Conservation (phyloP, 2,113 vertebrate species). For the Carassius gibelio region DNA sequence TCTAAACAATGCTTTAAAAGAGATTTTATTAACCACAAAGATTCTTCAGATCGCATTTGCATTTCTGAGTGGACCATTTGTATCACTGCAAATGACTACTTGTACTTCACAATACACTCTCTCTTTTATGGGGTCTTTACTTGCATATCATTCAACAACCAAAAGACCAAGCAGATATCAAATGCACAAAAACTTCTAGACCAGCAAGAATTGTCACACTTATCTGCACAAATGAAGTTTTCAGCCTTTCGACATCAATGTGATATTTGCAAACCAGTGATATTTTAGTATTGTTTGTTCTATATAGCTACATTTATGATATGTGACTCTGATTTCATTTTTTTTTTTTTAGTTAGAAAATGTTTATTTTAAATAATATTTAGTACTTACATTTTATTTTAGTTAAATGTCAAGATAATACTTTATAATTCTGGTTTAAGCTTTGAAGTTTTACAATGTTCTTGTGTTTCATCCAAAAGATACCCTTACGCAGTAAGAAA, state of each 20-base stretch:
- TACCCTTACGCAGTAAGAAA: neutral
- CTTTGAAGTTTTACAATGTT: too few species aligned
- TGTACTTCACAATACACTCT: neutral
- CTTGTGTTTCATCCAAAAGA: neutral
- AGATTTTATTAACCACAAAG: constrained; percentile 44
- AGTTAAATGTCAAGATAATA: too few species aligned
- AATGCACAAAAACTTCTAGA: constrained; percentile 15
- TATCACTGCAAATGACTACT: neutral
- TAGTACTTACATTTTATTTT: too few species aligned
- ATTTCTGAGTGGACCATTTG: neutral
- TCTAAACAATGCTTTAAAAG: constrained; percentile 50
- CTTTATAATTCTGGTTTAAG: too few species aligned
- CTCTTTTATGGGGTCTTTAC: constrained; percentile 21
- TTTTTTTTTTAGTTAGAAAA: too few species aligned
- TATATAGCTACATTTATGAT: too few species aligned
- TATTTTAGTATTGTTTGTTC: neutral
- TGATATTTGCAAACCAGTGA: constrained; percentile 50
- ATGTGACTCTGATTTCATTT: too few species aligned
- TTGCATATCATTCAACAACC: constrained; percentile 6
- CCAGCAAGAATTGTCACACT: constrained; percentile 51
- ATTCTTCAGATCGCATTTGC: constrained; percentile 14
- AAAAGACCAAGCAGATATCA: constrained; percentile 53
- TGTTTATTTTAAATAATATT: too few species aligned
- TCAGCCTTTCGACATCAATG: constrained; percentile 40
- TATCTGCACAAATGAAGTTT: constrained; percentile 33